Percentiles rank a stretch among this genome's conserved stretches.
Evolutionary conservation across 92 coral and sea anemone genomes (phyloP).

Genomic region (Actinernus sp.): DNA sequence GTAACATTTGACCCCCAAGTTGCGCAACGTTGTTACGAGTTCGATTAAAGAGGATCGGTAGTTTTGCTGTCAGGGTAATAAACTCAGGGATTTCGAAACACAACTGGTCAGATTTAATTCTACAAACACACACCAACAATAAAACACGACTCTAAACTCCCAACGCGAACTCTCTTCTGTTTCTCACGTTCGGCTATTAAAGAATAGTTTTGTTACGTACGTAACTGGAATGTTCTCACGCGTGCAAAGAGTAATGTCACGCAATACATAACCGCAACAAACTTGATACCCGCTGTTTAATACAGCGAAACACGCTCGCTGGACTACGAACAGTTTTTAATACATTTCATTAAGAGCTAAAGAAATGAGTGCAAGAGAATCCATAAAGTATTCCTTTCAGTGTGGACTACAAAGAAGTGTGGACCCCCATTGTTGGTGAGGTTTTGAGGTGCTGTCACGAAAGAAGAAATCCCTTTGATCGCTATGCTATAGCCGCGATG

Average conservation of each 20-base stretch:
- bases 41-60: conserved; percentile 9
- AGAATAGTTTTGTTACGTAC: conserved; percentile 1
- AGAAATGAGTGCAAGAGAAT: conserved; percentile 2
- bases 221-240: conserved; percentile 13
- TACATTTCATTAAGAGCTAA: background rate
- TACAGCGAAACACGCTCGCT: conserved; percentile 1
- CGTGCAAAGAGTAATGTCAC: too few species aligned
- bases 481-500: conserved; percentile 23
- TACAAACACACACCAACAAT: conserved; percentile 9
- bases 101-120: conserved; percentile 10
- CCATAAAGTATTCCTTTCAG: conserved; percentile 1
- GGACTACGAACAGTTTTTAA: background rate
- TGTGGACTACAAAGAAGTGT: background rate
- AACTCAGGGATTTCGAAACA: conserved; percentile 11
- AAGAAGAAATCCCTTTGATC: conserved; percentile 26
- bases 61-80: conserved; percentile 8
- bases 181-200: background rate
- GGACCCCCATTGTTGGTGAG: conserved; percentile 1
- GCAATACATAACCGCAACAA: too few species aligned
- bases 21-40: conserved; percentile 3
- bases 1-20: conserved; percentile 9
- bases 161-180: conserved; percentile 14
- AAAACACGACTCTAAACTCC: conserved; percentile 7
- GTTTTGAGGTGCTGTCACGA: conserved; percentile 1
- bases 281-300: too few species aligned